Base-by-base conservation (phyloP, 1,140 invertebrate genomes). In the Dryas iulia region DNA sequence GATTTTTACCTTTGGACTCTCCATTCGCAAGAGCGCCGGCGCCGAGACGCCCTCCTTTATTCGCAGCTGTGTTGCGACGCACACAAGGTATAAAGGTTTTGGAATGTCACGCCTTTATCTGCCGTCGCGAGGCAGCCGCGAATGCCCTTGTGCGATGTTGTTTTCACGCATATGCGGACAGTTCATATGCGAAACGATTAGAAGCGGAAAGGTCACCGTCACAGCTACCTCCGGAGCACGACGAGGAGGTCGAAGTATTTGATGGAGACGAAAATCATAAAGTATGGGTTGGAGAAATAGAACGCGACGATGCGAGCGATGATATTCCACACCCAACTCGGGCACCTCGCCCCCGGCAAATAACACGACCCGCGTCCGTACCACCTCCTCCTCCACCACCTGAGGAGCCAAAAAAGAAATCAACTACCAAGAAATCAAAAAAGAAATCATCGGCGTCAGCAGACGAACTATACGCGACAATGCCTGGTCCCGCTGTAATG, bases 21-120 rank as follows among this genome's bases (percentile, higher is more conserved):
- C 98, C 98, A 8, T 99, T 99, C 89, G 97, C 98, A 0, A 93
- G 97, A 39, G 96, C 96, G 63, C 98, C 96, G 23, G 97, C 95
- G 71, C 93, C 94, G 47, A 95, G 95, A 59, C 97, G 98, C 87
- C 99, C 99, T 35, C 98, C 99, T 7, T 94, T 99, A 47, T 99
- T 99, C 92, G 98, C 98, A 28, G 98, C 98, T 64, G 99, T 99
- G 56, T 92, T 99, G 47, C 94, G 98, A 28, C 94, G 98, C 39
- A 99, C 98, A 2, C 97, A 97, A 7, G 98, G 99, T n/a, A 98
- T 99, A 73, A 99, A 99, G 93, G 98, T 99, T 12, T 93, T 99
- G 10, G 99, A 99, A 92, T 99, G 99, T 93, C 98, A 99, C 92
- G 98, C 98, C 25, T 99, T 99, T 90, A 98, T 99, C 77, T 99